Evolutionary conservation across 2,888 invertebrate genomes (phyloP).

Genomic region (Mellilla xanthometata): DNA sequence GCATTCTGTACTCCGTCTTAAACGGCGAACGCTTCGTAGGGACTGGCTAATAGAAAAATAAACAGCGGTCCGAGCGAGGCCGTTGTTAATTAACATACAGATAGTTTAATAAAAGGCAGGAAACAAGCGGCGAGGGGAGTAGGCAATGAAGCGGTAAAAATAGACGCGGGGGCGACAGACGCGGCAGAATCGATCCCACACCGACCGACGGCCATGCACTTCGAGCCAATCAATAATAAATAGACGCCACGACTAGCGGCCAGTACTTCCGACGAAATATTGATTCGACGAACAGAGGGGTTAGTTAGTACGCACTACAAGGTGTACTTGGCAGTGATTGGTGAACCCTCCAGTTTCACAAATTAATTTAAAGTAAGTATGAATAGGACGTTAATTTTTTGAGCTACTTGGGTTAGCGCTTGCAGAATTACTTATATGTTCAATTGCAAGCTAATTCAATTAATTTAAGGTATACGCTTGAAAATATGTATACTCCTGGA

Average conservation of each 20-base stretch:
- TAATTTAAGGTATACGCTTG: too few relatives aligned
- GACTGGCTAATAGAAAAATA: conserved; percentile 70
- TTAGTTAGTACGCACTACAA: too few relatives aligned
- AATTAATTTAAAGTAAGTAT: too few relatives aligned
- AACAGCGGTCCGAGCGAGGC: conserved; percentile 68
- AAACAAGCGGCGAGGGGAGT: conserved; percentile 77
- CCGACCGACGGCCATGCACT: conserved; percentile 58
- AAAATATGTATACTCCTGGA: too few relatives aligned
- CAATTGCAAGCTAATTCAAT: too few relatives aligned
- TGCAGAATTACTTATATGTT: too few relatives aligned
- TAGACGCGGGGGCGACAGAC: conserved; percentile 74
- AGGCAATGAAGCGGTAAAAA: conserved; percentile 82
- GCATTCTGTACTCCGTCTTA: conserved; percentile 47
- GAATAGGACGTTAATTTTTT: too few relatives aligned
- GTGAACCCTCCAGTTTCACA: too few relatives aligned
- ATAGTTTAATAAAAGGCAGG: conserved; percentile 82
- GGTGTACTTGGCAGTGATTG: too few relatives aligned
- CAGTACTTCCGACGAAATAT: conserved; percentile 20
- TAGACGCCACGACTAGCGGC: conserved; percentile 40
- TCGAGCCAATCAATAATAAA: conserved; percentile 72
- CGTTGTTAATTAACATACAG: conserved; percentile 81
- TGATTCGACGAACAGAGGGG: conserved; percentile 4
- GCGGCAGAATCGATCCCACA: conserved; percentile 72
- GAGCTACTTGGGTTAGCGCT: too few relatives aligned
- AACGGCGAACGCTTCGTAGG: conserved; percentile 59